A percentile compares a stretch with the other conserved stretches of the same genome.
phyloP scores from a whole-genome alignment of 30 jellyfish, hydroid and myxozoan genomes.

The Chrysaora quinquecirrha region DNA sequence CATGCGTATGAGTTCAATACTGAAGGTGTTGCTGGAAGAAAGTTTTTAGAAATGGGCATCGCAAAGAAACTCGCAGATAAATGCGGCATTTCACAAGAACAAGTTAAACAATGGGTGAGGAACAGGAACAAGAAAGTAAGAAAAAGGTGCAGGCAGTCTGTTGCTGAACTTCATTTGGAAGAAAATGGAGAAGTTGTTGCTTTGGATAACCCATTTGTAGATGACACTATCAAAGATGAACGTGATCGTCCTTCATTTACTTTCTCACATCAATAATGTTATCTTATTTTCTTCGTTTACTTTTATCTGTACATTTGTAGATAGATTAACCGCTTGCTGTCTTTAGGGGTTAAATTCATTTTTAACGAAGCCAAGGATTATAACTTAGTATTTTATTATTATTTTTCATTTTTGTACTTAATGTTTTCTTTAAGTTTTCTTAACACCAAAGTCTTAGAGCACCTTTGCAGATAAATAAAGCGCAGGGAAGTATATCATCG shows the following conservation, averaged over 20 bases:
- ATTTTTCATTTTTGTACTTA: too few relatives aligned
- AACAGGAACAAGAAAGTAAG: constrained; percentile 82
- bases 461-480: too few relatives aligned
- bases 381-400: too few relatives aligned
- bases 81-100: constrained; percentile 85
- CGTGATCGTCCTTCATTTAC: constrained; percentile 58
- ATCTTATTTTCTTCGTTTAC: too few relatives aligned
- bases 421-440: too few relatives aligned
- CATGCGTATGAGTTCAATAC: constrained; percentile 71
- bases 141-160: constrained; percentile 40
- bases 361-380: too few relatives aligned
- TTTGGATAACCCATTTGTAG: background rate
- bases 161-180: constrained; percentile 46
- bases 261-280: background rate
- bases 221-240: constrained; percentile 39
- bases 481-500: too few relatives aligned
- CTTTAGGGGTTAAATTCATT: too few relatives aligned
- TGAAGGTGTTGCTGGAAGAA: constrained; percentile 56
- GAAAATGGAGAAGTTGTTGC: constrained; percentile 17
- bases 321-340: too few relatives aligned
- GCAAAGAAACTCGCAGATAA: constrained; percentile 79
- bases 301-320: too few relatives aligned
- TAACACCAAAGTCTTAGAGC: too few relatives aligned
- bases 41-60: constrained; percentile 53
- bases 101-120: constrained; percentile 93